phyloP scores from a whole-genome alignment of 1,140 invertebrate species.

The Trachelipus rathkii region DNA sequence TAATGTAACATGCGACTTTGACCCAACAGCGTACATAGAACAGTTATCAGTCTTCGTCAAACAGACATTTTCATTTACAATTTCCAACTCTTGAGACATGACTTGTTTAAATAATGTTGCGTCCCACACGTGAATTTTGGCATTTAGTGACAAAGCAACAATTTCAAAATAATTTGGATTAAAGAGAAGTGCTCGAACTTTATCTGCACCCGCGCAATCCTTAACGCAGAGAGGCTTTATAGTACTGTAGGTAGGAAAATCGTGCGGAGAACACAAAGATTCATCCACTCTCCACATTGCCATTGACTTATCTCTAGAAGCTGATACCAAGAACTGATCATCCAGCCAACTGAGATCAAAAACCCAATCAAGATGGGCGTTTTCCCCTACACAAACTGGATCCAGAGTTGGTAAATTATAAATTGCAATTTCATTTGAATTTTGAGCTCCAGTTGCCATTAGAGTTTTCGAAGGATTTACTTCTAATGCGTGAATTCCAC shows the following conservation, averaged over 20 bases:
- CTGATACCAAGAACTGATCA: slow-evolving; percentile 90
- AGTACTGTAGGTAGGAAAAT: slow-evolving; percentile 30
- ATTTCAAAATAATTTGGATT: slow-evolving; percentile 61
- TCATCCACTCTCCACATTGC: slow-evolving; percentile 55
- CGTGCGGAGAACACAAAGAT: background rate
- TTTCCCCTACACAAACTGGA: slow-evolving; percentile 89
- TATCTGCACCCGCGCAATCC: slow-evolving; percentile 51
- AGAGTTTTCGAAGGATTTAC: slow-evolving; percentile 88
- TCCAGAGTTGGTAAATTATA: slow-evolving; percentile 89
- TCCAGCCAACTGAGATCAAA: slow-evolving; percentile 95
- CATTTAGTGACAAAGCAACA: background rate
- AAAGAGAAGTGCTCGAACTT: slow-evolving; percentile 81
- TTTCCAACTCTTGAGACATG: slow-evolving; percentile 1
- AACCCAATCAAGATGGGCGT: slow-evolving; percentile 87
- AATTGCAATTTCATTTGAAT: slow-evolving; percentile 88
- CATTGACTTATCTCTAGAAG: slow-evolving; percentile 74
- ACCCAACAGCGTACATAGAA: slow-evolving; percentile 14
- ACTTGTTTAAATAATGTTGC: background rate
- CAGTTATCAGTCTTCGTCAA: background rate
- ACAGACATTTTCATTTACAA: slow-evolving; percentile 9
- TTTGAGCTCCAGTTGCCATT: slow-evolving; percentile 84
- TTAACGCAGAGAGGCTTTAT: slow-evolving; percentile 39
- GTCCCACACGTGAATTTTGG: slow-evolving; percentile 7
- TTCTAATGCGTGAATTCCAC: slow-evolving; percentile 88
- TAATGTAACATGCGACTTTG: slow-evolving; percentile 4